Conservation (phyloP, 2,888 invertebrate genomes). For the Nectonema munidae region DNA sequence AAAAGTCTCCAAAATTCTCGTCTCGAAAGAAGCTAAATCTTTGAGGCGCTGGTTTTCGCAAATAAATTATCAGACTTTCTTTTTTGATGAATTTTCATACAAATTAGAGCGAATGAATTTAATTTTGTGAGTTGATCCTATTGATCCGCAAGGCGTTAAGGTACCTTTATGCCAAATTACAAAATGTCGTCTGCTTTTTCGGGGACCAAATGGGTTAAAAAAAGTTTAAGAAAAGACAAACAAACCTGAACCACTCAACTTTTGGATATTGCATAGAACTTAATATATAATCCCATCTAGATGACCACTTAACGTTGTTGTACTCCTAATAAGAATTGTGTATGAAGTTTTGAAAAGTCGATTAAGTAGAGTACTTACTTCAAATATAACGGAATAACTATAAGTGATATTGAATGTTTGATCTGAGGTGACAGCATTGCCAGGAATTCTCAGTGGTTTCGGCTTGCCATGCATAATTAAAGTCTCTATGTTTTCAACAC, state of each 20-base stretch:
- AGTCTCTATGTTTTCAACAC: background rate
- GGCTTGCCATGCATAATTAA: constrained; percentile 7
- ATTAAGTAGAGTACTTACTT: constrained; percentile 24
- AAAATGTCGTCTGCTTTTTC: too few relatives aligned
- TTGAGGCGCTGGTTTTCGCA: too few relatives aligned
- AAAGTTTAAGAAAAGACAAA: background rate
- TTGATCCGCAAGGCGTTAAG: too few relatives aligned
- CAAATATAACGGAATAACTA: constrained; percentile 51
- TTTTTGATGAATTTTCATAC: too few relatives aligned
- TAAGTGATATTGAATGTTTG: constrained; percentile 34
- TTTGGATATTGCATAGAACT: constrained; percentile 93
- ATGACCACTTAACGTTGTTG: constrained; percentile 53
- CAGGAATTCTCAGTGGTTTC: too few relatives aligned
- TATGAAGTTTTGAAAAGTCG: constrained; percentile 11
- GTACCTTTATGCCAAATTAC: too few relatives aligned
- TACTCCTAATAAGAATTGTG: background rate
- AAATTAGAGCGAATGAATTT: too few relatives aligned
- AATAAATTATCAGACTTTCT: too few relatives aligned
- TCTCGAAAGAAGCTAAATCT: too few relatives aligned
- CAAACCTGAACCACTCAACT: constrained; percentile 58
- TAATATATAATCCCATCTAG: constrained; percentile 91
- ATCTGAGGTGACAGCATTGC: constrained; percentile 14
- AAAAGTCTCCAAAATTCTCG: too few relatives aligned
- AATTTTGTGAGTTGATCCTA: too few relatives aligned
- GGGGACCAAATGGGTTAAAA: too few relatives aligned